Percentiles rank a stretch among this genome's conserved stretches.
phyloP scores from a whole-genome alignment of 2,888 invertebrate genomes.

The Calameuta filiformis region DNA sequence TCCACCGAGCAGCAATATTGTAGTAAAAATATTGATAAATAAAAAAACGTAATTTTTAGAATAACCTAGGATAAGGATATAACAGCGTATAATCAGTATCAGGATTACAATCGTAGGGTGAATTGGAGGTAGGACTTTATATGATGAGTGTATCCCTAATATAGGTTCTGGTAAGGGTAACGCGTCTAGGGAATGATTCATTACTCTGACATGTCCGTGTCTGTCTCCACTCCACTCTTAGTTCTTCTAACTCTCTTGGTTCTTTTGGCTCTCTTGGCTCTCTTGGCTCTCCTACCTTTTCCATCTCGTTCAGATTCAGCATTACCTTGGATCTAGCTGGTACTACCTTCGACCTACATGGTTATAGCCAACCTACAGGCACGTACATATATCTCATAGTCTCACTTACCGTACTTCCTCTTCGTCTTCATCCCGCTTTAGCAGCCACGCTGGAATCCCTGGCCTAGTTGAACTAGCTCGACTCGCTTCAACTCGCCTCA shows the following conservation, averaged over 20 bases:
- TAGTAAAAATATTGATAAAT: too few species aligned
- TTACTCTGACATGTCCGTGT: conserved; percentile 50
- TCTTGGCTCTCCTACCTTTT: conserved; percentile 14
- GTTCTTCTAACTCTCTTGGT: conserved; percentile 25
- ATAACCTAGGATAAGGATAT: conserved; percentile 21
- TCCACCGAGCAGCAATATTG: too few species aligned
- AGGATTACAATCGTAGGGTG: conserved; percentile 30
- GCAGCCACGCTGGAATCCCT: background rate
- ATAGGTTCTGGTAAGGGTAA: conserved; percentile 31
- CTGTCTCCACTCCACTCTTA: conserved; percentile 36
- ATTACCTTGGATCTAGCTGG: background rate
- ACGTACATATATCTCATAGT: background rate
- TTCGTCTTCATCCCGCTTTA: background rate
- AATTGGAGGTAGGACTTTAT: conserved; percentile 35
- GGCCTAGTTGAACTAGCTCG: conserved; percentile 2
- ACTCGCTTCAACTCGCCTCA: background rate
- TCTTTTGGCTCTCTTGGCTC: conserved; percentile 22
- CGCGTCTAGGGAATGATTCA: conserved; percentile 51
- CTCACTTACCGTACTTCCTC: background rate
- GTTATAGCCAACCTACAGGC: background rate
- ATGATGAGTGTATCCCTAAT: conserved; percentile 26
- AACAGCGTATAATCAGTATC: conserved; percentile 39
- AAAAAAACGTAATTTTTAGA: too few species aligned
- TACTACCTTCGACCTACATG: background rate
- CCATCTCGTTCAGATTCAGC: background rate